phyloP scores from a whole-genome alignment of 2,113 vertebrate genomes.

The Acrocephalus kingi region DNA sequence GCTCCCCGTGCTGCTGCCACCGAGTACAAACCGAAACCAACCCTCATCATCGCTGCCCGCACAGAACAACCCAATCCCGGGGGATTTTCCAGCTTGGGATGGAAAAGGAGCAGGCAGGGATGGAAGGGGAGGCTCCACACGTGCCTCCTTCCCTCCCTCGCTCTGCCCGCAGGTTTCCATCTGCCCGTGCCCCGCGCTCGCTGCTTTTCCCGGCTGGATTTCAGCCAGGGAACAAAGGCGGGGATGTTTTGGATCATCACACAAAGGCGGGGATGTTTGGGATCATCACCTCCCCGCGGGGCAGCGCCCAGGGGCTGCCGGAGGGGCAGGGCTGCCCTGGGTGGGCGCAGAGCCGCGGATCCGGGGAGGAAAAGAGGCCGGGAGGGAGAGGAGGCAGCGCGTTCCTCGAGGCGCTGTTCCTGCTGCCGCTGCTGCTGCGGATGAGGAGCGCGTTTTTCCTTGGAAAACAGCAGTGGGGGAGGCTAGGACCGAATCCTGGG shows the following conservation, averaged over 20 bases:
- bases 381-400: neutral
- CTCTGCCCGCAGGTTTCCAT: neutral
- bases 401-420: neutral
- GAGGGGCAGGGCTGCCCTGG: neutral
- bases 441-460: neutral
- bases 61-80: neutral
- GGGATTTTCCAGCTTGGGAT: neutral
- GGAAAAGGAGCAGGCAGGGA: neutral
- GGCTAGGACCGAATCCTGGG: neutral
- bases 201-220: no score
- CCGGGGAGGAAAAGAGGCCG: neutral
- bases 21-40: accelerated
- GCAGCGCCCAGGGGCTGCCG: neutral
- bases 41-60: neutral
- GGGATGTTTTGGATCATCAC: neutral
- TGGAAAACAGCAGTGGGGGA: constrained; percentile 44
- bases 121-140: no score
- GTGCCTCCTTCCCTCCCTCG: neutral
- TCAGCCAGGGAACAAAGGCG: no score
- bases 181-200: neutral
- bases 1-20: neutral
- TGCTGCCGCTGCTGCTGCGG: neutral
- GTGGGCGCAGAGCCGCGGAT: neutral
- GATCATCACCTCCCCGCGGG: neutral
- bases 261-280: neutral